Percentiles rank a stretch among this genome's conserved stretches.
Conservation (phyloP, 1,140 invertebrate species). For the Heliconius himera region DNA sequence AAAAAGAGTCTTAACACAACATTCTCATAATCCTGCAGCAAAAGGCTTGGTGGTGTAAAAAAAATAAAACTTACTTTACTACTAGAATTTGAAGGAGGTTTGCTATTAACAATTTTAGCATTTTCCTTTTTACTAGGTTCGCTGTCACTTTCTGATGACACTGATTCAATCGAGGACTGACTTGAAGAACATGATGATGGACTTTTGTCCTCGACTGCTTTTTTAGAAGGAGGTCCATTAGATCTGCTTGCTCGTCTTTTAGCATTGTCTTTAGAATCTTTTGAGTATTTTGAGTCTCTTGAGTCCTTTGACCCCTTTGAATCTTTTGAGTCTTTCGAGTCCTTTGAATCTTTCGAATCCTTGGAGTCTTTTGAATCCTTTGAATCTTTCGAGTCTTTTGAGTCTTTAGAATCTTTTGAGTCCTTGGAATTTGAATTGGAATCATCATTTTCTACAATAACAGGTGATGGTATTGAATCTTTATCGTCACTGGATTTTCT, state of each 20-base stretch:
- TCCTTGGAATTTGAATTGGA: constrained; percentile 55
- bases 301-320: neutral
- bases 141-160: constrained; percentile 72
- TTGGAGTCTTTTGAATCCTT: constrained; percentile 20
- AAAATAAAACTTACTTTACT: constrained; percentile 50
- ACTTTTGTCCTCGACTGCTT: constrained; percentile 66
- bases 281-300: neutral
- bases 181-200: constrained; percentile 74
- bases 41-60: neutral
- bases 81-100: constrained; percentile 48
- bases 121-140: constrained; percentile 64
- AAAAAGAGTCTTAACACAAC: neutral
- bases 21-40: neutral
- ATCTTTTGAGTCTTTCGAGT: neutral
- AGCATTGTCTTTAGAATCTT: constrained; percentile 64
- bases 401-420: constrained; percentile 3
- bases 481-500: constrained; percentile 71
- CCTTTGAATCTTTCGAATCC: neutral
- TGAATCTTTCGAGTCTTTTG: neutral
- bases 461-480: constrained; percentile 49
- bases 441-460: constrained; percentile 68
- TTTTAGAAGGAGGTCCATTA: constrained; percentile 70
- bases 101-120: constrained; percentile 62
- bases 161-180: constrained; percentile 71
- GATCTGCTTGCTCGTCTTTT: constrained; percentile 64